phyloP scores from a whole-genome alignment of 2,797 vertebrate species.

The Pipistrellus pygmaeus region DNA sequence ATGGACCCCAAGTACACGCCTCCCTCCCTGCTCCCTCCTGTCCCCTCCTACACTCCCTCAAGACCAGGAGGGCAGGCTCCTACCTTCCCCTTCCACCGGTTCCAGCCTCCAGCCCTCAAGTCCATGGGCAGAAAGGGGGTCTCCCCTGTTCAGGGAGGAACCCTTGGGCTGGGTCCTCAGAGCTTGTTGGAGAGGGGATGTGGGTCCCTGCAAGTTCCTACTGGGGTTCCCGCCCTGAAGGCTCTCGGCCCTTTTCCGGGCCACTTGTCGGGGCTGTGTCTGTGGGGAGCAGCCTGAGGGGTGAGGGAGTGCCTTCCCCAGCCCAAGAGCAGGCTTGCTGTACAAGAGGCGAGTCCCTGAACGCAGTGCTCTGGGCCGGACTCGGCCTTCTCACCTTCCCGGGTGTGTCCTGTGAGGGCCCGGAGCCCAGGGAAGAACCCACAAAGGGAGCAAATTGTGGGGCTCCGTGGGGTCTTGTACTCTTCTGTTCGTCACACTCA shows the following conservation, averaged over 20 bases:
- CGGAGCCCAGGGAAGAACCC: not conserved
- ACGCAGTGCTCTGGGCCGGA: no score
- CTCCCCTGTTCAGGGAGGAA: not conserved
- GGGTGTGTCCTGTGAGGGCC: not conserved
- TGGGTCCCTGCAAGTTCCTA: not conserved
- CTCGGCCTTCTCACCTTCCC: rapidly evolving
- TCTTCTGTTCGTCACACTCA: not conserved
- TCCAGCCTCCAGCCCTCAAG: not conserved
- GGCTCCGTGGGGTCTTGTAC: not conserved
- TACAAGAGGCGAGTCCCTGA: no score
- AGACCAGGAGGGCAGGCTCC: not conserved
- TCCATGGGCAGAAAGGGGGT: not conserved
- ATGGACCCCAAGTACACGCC: rapidly evolving
- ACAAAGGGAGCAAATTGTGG: not conserved
- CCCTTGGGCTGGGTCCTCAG: not conserved
- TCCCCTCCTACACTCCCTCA: not conserved
- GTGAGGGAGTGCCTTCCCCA: not conserved
- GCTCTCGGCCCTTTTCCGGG: not conserved
- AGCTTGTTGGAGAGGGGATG: not conserved
- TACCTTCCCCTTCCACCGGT: not conserved
- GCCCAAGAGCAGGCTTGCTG: not conserved
- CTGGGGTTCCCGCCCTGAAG: not conserved
- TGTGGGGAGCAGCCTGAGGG: not conserved
- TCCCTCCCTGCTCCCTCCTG: not conserved
- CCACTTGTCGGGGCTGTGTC: not conserved